Percentiles rank a stretch among this genome's conserved stretches.
These are phyloP conservation scores for Matsumyia berberina DNA, from an alignment of 2,888 invertebrate species.

Conservation along the genomic window DNA sequence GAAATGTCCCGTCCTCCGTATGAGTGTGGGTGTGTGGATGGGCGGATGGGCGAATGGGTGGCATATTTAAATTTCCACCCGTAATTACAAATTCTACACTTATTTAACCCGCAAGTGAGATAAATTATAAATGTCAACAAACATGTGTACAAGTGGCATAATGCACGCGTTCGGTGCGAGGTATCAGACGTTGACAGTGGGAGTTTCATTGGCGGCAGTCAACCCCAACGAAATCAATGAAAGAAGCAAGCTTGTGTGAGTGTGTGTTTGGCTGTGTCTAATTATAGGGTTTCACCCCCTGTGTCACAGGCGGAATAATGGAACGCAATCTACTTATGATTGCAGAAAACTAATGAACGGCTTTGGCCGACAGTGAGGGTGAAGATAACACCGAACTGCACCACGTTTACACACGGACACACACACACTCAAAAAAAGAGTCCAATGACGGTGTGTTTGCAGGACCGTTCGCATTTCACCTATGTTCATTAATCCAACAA, in stretches of 20 bases:
- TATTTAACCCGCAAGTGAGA: conserved; percentile 70
- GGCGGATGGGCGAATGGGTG: not conserved
- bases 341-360: conserved; percentile 69
- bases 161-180: conserved; percentile 50
- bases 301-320: conserved; percentile 36
- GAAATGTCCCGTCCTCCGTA: not conserved
- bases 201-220: conserved; percentile 2
- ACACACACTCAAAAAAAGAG: conserved; percentile 18
- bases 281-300: conserved; percentile 34
- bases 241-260: not conserved
- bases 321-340: conserved; percentile 62
- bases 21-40: not conserved
- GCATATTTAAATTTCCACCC: conserved; percentile 53
- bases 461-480: conserved; percentile 58
- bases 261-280: conserved; percentile 38
- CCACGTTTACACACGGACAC: conserved; percentile 33
- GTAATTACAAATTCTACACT: conserved; percentile 71
- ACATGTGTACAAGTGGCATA: conserved; percentile 71
- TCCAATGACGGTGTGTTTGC: conserved; percentile 33
- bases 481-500: conserved; percentile 73
- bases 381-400: conserved; percentile 34
- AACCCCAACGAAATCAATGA: conserved; percentile 25
- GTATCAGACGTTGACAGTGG: conserved; percentile 20
- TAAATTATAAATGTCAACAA: conserved; percentile 75
- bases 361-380: conserved; percentile 8